Base-by-base conservation (phyloP, 2,113 vertebrate genomes). In the Lipophrys pholis region DNA sequence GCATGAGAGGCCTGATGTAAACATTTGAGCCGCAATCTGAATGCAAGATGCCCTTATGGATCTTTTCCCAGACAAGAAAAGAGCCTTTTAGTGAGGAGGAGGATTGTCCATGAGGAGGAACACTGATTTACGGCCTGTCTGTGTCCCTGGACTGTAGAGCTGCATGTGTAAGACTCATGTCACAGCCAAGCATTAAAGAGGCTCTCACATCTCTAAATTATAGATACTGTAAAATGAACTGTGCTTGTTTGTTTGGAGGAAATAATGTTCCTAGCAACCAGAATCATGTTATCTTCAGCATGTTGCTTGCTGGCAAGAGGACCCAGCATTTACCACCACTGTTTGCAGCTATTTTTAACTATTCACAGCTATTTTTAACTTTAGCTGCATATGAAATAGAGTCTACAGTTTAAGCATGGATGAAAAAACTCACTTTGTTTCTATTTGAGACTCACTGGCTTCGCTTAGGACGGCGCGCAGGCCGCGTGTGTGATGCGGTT, bases 331-430 rank as follows among this genome's bases (percentile, higher is more conserved):
- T 81, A 82, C 65, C 77, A 77, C 53, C 49, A 52, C 81, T 76
- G 81, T 84, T 85, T 66, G 56, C 10, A 16, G 74, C 83, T 91
- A 89, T 89, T 89, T 90, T 86, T 90, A 90, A 76, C 76, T 76
- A 83, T 84, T 86, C 66, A 59, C 10, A 21, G 74, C 83, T 91
- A 89, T 89, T 89, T 90, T 86, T 90, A 90, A 76, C 76, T 63
- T 3, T 0, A 11, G 60, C 48, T 63, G 73, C 58, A 82, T 74
- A 69, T 74, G 51, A 83, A 87, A 90, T 80, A 70, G 77, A 86
- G 63, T 70, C 41, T 69, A 82, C 80, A 81, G 75, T 78, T 62
- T 69, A 64, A 80, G 58, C 64, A 55, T 50, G 72, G 71, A 78
- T 72, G 68, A 67, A 81, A 87, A 81, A 71, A 48, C 9, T 70